Percentiles rank a stretch among this genome's conserved stretches.
Conservation (phyloP, 2,113 vertebrate genomes). For the Ivindomyrus marchei region DNA sequence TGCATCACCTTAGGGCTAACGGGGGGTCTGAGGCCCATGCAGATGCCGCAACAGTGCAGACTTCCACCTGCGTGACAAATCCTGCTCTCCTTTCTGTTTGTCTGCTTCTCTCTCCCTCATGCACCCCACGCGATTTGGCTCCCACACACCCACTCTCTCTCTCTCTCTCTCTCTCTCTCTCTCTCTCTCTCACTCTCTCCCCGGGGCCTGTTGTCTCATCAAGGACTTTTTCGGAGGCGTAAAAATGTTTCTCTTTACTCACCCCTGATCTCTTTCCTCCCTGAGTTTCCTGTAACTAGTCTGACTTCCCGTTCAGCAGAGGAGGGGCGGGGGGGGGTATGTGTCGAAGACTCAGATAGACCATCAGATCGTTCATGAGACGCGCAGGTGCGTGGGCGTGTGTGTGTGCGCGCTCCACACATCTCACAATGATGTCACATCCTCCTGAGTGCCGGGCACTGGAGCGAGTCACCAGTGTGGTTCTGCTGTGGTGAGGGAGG, state of each 20-base stretch:
- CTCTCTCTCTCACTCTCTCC: not conserved
- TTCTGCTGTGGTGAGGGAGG: not conserved
- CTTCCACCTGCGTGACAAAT: not conserved
- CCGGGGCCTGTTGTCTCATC: conserved; percentile 37
- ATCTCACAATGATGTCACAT: conserved; percentile 1
- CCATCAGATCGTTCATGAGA: not conserved
- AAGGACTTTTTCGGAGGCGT: conserved; percentile 39
- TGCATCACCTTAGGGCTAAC: not conserved
- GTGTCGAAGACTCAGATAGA: not conserved
- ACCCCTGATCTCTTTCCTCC: conserved; percentile 41
- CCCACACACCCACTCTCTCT: conserved; percentile 1
- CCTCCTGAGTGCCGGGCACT: conserved; percentile 7
- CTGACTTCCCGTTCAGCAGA: not conserved
- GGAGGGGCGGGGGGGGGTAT: not conserved
- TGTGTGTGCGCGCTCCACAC: not conserved
- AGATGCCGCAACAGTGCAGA: not conserved
- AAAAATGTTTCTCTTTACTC: conserved; percentile 32
- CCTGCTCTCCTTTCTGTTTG: not conserved
- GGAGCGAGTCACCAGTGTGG: not conserved
- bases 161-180: not conserved
- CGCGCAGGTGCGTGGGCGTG: conserved; percentile 12
- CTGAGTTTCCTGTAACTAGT: conserved; percentile 52
- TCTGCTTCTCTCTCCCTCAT: conserved; percentile 21
- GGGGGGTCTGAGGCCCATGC: not conserved
- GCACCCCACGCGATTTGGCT: not conserved